Evolutionary conservation across 1,140 invertebrate species (phyloP).

Genomic region (Dryas iulia): DNA sequence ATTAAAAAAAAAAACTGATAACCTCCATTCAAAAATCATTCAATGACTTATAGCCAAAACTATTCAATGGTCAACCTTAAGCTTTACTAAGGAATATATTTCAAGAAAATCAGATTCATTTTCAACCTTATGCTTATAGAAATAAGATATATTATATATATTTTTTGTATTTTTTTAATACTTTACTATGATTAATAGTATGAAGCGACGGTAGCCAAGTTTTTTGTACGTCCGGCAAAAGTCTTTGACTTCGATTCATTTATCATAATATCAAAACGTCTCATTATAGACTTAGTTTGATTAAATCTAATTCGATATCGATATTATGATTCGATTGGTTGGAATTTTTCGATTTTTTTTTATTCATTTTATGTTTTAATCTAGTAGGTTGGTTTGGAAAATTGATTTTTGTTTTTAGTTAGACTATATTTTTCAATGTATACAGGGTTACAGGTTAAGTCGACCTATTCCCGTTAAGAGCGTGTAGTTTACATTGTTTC

Average conservation of each 20-base stretch:
- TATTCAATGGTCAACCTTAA: conserved; percentile 37
- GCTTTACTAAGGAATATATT: too few relatives aligned
- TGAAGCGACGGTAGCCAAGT: conserved; percentile 52
- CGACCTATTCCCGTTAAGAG: too few relatives aligned
- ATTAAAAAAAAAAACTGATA: conserved; percentile 25
- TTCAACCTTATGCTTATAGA: conserved; percentile 1
- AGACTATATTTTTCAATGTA: too few relatives aligned
- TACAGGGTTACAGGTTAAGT: too few relatives aligned
- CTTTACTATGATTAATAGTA: conserved; percentile 59
- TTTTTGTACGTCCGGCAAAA: conserved; percentile 53
- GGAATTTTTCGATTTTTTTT: conserved; percentile 6
- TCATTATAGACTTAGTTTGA: conserved; percentile 48
- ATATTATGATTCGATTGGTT: conserved; percentile 45
- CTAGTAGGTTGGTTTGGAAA: neutral
- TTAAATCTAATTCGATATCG: conserved; percentile 67
- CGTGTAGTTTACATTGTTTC: too few relatives aligned
- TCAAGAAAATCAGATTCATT: neutral
- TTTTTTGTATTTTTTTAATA: neutral
- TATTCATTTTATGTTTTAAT: neutral
- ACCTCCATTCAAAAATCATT: conserved; percentile 35
- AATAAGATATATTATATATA: conserved; percentile 3
- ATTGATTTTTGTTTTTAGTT: neutral
- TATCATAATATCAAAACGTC: conserved; percentile 51
- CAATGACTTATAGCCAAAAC: conserved; percentile 29
- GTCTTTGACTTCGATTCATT: conserved; percentile 62